Evolutionary conservation across 2,888 invertebrate genomes (phyloP).

Genomic region (Xestia sexstrigata): DNA sequence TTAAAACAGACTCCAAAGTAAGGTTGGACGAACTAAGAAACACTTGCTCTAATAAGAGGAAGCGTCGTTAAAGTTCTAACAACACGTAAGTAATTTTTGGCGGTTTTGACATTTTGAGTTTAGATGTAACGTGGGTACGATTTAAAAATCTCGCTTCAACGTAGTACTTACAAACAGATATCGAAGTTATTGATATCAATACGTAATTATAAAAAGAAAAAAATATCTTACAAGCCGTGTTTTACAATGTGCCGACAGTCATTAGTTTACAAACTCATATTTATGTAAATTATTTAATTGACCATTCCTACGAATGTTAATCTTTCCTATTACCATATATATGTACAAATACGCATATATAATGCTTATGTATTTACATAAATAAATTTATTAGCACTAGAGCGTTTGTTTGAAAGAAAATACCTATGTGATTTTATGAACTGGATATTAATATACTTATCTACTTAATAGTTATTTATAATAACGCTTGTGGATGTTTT

Average conservation of each 20-base stretch:
- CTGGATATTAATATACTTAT: not conserved
- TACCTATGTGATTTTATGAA: constrained; percentile 10
- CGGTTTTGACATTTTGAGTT: too few relatives aligned
- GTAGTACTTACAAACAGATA: not conserved
- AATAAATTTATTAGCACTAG: constrained; percentile 25
- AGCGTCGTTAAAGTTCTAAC: too few relatives aligned
- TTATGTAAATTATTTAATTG: constrained; percentile 60
- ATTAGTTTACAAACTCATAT: not conserved
- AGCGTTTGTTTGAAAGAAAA: constrained; percentile 25
- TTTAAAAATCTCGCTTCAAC: not conserved
- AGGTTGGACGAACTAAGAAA: too few relatives aligned
- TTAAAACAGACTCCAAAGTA: too few relatives aligned
- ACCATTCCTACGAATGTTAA: constrained; percentile 45
- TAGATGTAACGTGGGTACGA: too few relatives aligned
- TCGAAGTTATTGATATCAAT: constrained; percentile 19
- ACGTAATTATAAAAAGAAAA: constrained; percentile 21
- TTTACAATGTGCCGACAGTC: constrained; percentile 34
- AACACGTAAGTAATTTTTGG: too few relatives aligned
- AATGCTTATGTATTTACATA: constrained; percentile 46
- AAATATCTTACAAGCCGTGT: constrained; percentile 6
- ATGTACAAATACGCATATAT: constrained; percentile 40
- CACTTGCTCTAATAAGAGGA: too few relatives aligned
- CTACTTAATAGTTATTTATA: not conserved
- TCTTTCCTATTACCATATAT: constrained; percentile 40
- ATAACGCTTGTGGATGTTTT: not conserved